Conservation (phyloP, 2,113 vertebrate genomes). For the Laticauda colubrina region DNA sequence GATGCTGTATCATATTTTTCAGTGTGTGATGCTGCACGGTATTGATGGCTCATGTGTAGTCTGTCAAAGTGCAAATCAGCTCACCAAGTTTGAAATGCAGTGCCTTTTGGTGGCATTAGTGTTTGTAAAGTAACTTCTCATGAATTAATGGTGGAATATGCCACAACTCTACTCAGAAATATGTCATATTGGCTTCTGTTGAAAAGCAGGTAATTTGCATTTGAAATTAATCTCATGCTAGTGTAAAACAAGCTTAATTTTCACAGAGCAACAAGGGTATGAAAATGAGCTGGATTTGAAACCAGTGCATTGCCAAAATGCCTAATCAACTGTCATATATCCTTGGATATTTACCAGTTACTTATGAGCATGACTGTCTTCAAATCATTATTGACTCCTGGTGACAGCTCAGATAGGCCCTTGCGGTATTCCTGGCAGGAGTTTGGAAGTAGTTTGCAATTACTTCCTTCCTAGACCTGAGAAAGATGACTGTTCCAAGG, state of each 20-base stretch:
- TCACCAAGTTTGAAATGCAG: not conserved
- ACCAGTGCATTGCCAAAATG: not conserved
- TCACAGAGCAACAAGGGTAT: not conserved
- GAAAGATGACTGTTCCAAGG: not conserved
- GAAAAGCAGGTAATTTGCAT: not conserved
- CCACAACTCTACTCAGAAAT: not conserved
- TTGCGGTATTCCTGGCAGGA: not conserved
- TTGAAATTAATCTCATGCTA: not conserved
- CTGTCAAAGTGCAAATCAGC: not conserved
- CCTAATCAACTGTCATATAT: not conserved
- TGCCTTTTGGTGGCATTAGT: not conserved
- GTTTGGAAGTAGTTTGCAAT: not conserved
- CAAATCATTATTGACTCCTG: not conserved
- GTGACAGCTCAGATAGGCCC: not conserved
- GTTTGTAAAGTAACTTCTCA: not conserved
- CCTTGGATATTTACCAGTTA: not conserved
- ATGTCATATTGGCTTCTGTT: not conserved
- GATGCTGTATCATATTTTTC: not conserved
- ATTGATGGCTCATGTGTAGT: not conserved
- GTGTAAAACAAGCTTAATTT: not conserved
- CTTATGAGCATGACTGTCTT: not conserved
- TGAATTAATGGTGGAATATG: not conserved
- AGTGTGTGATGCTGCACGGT: not conserved
- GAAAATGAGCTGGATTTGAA: not conserved
- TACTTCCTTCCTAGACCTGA: not conserved